Evolutionary conservation across 2,888 invertebrate species (phyloP), one percentile per base, ranked within the genome.

Genomic region (Ophraella communa): DNA sequence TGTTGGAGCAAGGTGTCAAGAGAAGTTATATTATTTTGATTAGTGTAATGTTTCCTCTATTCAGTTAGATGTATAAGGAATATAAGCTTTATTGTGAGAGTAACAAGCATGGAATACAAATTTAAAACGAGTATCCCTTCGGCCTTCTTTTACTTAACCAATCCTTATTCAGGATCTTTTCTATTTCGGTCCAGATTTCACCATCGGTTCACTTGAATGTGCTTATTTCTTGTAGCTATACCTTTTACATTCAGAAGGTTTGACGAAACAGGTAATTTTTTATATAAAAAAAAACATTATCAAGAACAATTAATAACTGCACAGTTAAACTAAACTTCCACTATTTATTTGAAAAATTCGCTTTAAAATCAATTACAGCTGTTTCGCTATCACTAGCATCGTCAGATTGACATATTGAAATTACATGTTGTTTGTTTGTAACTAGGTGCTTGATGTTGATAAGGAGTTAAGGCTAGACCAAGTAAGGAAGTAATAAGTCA

Each of bases 41-140:
- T 65, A 61, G 78, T 78, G 74, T 76, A 78, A 78, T 78, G 76
- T 77, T 76, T 77, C 75, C 76, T 75, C 74, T 76, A 77, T 77
- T 78, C 76, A 73, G 73, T 78, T 77, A 76, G 74, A 74, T 73
- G 74, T 76, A 75, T 75, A 73, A 74, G 73, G 75, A 76, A 76
- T n/a, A n/a, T 76, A 74, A 74, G 73, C 70, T 72, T 74, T 75
- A 75, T 76, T 77, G 75, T 78, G 70, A 69, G 70, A 71, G 68
- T 62, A 63, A 68, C 74, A 69, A 67, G 70, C 70, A 72, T 71
- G 65, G 77, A 77, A 78, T 78, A 79, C 77, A 77, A 78, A 79
- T 78, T 75, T 75, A 70, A 75, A 71, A 73, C 63, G 65, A 60
- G 60, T 63, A 64, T 61, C 64, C 52, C 39, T 68, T 66, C 66